Evolutionary conservation across 2,797 vertebrate genomes (phyloP), one percentile per base, ranked within the genome.

Genomic region (Enteromius argenteus): DNA sequence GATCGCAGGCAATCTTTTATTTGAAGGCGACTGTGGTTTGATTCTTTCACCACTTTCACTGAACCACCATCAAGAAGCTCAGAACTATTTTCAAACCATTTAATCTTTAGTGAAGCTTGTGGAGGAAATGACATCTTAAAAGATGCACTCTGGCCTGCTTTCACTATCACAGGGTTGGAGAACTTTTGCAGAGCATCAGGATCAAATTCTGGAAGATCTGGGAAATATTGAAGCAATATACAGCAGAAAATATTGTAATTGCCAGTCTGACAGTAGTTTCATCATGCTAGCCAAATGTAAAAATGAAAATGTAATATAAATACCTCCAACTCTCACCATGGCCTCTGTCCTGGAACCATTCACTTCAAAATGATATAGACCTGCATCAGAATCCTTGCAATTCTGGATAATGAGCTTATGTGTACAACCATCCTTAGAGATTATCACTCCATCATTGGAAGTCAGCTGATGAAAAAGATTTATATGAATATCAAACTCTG

Each of bases 311-410:
- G 64, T 13, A 14, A 15, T 5, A 9, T n/a, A 2, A 73, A 4
- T 90, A 96, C 96, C 96, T 96, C 95, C 92, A 81, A 97, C 88
- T 88, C 89, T 93, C 88, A 97, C 44, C n/a, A 92, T 93, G 19
- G 95, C 96, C 88, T 95, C 94, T 8, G 96, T 96, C 93, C 95
- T 96, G 32, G 94, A 89, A 53, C 94, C 95, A 44, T 96, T 95
- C 3, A 94, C 95, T 83, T 95, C 95, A 92, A 97, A 98, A 35
- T 94, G 93, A 69, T 97, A 97, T 90, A 92, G 96, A 77, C 97
- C 97, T 53, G 94, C 92, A 84, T 96, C 93, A 56, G 94, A 91
- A 44, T 94, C 95, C 9, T 91, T 88, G 21, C 92, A 96, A 1
- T 77, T 91, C 58, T 87, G 80, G 81, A 97, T 94, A 64, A 91